phyloP scores from a whole-genome alignment of 1,140 invertebrate species.

The Drosophila seguyi region DNA sequence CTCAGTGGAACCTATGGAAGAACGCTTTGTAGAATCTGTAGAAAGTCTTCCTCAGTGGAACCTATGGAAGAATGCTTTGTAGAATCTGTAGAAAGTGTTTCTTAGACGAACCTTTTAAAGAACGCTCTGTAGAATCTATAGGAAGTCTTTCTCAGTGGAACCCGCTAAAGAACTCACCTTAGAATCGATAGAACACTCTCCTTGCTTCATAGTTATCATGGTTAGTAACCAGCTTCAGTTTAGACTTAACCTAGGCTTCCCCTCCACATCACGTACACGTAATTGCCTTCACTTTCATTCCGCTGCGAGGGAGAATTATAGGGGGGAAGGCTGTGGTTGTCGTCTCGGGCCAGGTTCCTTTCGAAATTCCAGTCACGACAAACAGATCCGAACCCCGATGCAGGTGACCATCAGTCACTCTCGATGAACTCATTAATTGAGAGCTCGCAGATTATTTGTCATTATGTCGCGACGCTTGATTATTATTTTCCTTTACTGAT shows the following conservation, averaged over 20 bases:
- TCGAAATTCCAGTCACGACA: conserved; percentile 59
- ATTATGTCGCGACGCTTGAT: conserved; percentile 56
- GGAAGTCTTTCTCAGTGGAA: too few species aligned
- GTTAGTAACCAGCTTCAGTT: too few species aligned
- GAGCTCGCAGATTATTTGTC: conserved; percentile 49
- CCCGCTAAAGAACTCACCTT: too few species aligned
- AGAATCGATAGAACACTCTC: too few species aligned
- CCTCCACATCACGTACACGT: conserved; percentile 26
- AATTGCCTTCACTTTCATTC: conserved; percentile 59
- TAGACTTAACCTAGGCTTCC: too few species aligned
- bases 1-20: background rate
- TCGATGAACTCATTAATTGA: conserved; percentile 36
- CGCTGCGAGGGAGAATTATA: conserved; percentile 46
- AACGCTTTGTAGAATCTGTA: too few species aligned
- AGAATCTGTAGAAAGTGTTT: too few species aligned
- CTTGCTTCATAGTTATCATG: too few species aligned
- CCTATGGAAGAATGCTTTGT: background rate
- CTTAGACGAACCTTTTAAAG: too few species aligned
- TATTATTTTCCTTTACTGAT: conserved; percentile 16
- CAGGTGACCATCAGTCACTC: conserved; percentile 30
- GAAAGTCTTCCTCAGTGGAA: background rate
- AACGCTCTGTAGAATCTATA: too few species aligned
- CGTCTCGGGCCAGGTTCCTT: conserved; percentile 22
- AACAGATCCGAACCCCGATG: conserved; percentile 36
- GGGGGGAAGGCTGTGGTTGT: conserved; percentile 7